Conservation (phyloP, 2,797 vertebrate species). For the Chelon labrosus region DNA sequence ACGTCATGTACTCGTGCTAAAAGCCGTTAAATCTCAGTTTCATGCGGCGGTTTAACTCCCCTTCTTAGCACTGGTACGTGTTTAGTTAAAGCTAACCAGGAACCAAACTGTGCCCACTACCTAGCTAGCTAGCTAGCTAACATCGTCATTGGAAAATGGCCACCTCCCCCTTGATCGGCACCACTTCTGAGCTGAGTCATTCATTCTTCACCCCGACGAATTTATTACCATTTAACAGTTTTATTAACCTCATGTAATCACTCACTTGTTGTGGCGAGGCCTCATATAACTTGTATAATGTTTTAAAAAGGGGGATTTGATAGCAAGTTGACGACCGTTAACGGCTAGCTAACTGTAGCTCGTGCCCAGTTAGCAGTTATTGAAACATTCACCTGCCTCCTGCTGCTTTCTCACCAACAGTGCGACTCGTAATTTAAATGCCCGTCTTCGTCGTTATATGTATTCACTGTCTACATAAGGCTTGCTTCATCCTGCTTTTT, state of each 20-base stretch:
- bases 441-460: no score
- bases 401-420: no score
- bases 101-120: neutral
- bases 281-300: neutral
- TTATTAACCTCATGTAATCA: accelerated
- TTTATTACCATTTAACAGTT: neutral
- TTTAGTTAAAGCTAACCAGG: neutral
- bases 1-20: neutral
- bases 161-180: constrained; percentile 65
- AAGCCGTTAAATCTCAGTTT: neutral
- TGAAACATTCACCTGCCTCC: no score
- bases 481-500: neutral
- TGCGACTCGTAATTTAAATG: no score
- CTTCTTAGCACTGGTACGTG: no score
- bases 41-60: neutral
- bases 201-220: constrained; percentile 53
- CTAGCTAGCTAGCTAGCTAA: constrained; percentile 36
- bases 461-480: neutral
- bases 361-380: no score
- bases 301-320: neutral
- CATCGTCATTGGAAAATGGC: constrained; percentile 68
- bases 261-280: neutral
- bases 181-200: constrained; percentile 66
- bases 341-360: no score
- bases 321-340: no score